Conservation (phyloP, 2,113 vertebrate species). For the Mesoclemmys tuberculata region DNA sequence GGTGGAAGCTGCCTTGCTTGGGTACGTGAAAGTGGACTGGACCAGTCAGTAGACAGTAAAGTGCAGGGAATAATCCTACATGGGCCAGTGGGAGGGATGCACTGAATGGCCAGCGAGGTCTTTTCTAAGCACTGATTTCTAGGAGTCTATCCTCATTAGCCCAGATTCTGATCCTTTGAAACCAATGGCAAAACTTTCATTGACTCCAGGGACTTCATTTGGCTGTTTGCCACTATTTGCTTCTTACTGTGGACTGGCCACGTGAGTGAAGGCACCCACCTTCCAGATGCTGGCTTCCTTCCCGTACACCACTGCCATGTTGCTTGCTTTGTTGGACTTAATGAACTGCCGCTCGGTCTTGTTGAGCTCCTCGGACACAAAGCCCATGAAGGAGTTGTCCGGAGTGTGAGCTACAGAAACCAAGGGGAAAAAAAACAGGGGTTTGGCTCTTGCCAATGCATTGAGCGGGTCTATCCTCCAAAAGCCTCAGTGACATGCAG, state of each 20-base stretch:
- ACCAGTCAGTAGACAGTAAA: background rate
- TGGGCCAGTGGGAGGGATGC: background rate
- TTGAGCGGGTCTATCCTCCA: background rate
- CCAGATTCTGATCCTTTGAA: background rate
- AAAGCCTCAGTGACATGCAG: background rate
- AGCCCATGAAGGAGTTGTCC: conserved; percentile 99
- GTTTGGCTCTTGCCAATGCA: background rate
- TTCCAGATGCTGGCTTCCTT: conserved; percentile 99
- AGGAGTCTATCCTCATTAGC: background rate
- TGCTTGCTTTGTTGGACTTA: conserved; percentile 88
- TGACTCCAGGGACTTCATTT: background rate
- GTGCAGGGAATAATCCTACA: background rate
- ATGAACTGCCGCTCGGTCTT: conserved; percentile 87
- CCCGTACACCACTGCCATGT: conserved; percentile 96
- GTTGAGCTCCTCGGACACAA: conserved; percentile 94
- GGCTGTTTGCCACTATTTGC: background rate
- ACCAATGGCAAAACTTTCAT: background rate
- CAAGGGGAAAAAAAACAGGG: background rate
- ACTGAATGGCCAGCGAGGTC: rapidly evolving
- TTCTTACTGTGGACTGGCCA: background rate
- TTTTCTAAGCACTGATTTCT: background rate
- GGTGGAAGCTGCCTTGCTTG: background rate
- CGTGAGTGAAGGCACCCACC: conserved; percentile 74
- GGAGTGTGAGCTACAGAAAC: conserved; percentile 93
- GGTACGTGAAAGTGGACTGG: background rate